Base-by-base conservation (phyloP, 2,888 invertebrate species). In the Philereme vetulata region DNA sequence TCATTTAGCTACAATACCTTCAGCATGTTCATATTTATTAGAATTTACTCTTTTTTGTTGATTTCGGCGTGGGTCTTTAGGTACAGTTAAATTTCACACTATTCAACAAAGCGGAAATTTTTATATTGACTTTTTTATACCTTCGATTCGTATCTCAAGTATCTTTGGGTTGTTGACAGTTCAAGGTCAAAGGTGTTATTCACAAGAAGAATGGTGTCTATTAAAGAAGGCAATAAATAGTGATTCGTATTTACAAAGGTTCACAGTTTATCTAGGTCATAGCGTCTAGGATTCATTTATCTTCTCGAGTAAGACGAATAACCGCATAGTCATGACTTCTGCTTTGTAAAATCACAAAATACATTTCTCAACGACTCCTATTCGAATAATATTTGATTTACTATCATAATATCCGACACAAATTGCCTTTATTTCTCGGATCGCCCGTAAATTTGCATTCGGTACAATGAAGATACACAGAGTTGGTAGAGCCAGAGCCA, bases 321-420 rank as follows among this genome's bases (percentile, higher is more conserved):
- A 5, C 32, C 38, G 7, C 38, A 6, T 4, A 6, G 8, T 33
- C 32, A 7, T 42, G n/a, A 46, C 4, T 56, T 51, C 42, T 44
- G 49, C 9, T 49, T 36, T 50, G 43, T 36, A 36, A 55, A 43
- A 50, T 51, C 40, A 42, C 42, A 36, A 44, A 46, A 57, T 43
- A 42, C 48, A 21, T 38, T 54, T 52, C 50, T 47, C 50, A 62
- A 62, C 63, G 68, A 70, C 64, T 47, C 54, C 53, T 62, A 58
- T 63, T 62, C 60, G 72, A 75, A 74, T 76, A 75, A 76, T 75
- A 70, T 72, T 67, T 74, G 76, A 78, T 80, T 77, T 74, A 55
- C 65, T 74, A 68, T 63, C 75, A 72, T 79, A 74, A 71, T 71
- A 74, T 77, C 74, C 68, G 65, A 69, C 62, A 59, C 62, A 72